Evolutionary conservation across 2,113 vertebrate genomes (phyloP), one percentile per base, ranked within the genome.

Genomic region (Pristiophorus japonicus): DNA sequence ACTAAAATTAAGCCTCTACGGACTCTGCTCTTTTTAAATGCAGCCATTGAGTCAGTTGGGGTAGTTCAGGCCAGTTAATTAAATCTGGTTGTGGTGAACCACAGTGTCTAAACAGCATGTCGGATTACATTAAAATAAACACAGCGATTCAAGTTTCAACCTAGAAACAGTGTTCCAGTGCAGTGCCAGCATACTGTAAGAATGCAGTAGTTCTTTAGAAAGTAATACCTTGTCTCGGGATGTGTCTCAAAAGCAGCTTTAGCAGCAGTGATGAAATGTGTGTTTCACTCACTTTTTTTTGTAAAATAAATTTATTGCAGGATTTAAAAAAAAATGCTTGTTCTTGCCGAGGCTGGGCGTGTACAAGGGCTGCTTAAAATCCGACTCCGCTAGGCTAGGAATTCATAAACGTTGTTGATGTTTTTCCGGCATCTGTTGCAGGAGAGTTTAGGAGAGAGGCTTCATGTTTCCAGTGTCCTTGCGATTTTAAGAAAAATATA

Each of bases 61-160:
- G 75, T 81, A 81, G 75, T 62, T 91, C 16, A 6, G 59, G 55
- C n/a, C 88, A 91, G 59, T 91, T 63, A 91, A 91, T 91, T 91
- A 63, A 38, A 63, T 91, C 30, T 63, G 59, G 55, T 91, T 91
- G 88, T n/a, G 88, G 88, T 91, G 88, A 91, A 63, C 59, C 88
- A 63, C 88, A 91, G 55, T 91, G 47, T 59, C 88, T 91, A 91
- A 91, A 63, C 59, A 91, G 88, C 59, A 91, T 91, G 88, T 91
- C 18, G 59, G 59, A 91, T 91, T 91, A 63, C 59, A 91, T 91
- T 63, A 63, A 91, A 91, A 91, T 34, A 63, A 91, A 91, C 34
- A 63, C 59, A 91, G 59, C 59, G 14, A 91, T 91, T 91, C 59
- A 63, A 92, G 59, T 92, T 92, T 92, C 88, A 92, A 10, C 62